Evolutionary conservation across 2,797 vertebrate species (phyloP).

Genomic region (Gallirallus australis): DNA sequence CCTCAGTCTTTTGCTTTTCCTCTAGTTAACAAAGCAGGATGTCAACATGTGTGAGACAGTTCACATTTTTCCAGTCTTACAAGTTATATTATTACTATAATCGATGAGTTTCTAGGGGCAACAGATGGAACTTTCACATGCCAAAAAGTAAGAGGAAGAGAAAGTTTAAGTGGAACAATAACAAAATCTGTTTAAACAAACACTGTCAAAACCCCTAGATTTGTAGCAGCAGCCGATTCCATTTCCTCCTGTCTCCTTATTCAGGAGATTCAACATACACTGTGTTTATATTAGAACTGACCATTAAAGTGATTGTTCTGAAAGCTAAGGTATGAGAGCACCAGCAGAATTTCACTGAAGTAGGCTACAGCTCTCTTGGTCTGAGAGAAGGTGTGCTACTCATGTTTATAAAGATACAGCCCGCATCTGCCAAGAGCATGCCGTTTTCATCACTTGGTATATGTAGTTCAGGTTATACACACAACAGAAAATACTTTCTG

Average conservation of each 20-base stretch:
- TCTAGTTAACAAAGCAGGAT: constrained; percentile 58
- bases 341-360: not conserved
- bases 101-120: constrained; percentile 58
- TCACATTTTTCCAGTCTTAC: constrained; percentile 68
- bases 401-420: not conserved
- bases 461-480: not conserved
- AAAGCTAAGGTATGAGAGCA: not conserved
- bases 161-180: constrained; percentile 69
- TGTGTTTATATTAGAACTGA: not conserved
- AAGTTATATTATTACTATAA: constrained; percentile 54
- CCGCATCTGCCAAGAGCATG: not conserved
- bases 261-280: not conserved
- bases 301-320: not conserved
- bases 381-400: not conserved
- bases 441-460: not conserved
- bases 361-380: not conserved
- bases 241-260: constrained; percentile 42
- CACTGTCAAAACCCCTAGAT: constrained; percentile 14
- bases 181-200: constrained; percentile 66
- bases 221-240: constrained; percentile 57
- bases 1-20: constrained; percentile 35
- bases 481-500: not conserved
- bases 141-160: constrained; percentile 71
- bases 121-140: constrained; percentile 61
- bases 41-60: constrained; percentile 34